Conservation (phyloP, 2,888 invertebrate genomes). For the Cataglyphis altisquamis region DNA sequence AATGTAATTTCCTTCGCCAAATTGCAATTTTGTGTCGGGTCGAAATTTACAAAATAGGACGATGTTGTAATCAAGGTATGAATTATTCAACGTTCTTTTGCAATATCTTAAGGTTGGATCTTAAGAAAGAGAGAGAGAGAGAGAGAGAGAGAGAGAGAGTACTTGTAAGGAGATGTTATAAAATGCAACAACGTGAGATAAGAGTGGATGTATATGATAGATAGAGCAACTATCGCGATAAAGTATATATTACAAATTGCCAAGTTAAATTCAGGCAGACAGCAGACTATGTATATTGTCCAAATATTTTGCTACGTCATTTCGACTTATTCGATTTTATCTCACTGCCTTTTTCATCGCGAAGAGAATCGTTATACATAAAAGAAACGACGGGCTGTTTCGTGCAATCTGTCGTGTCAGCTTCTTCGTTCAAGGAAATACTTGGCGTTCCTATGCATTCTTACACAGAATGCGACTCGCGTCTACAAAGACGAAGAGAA, state of each 20-base stretch:
- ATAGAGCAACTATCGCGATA: neutral
- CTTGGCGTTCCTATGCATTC: constrained; percentile 35
- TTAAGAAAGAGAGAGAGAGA: neutral
- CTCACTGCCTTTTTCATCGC: neutral
- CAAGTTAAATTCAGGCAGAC: neutral
- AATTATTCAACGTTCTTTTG: constrained; percentile 32
- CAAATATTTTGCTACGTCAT: neutral
- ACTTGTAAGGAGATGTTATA: neutral
- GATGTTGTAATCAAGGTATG: constrained; percentile 2
- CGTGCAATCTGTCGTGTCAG: constrained; percentile 42
- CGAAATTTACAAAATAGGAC: constrained; percentile 3
- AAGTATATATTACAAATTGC: constrained; percentile 10
- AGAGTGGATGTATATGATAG: neutral
- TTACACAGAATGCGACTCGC: constrained; percentile 35
- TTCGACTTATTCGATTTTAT: constrained; percentile 20
- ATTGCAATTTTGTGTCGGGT: constrained; percentile 36
- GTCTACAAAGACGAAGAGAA: constrained; percentile 20
- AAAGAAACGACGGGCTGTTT: constrained; percentile 3
- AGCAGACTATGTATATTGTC: neutral
- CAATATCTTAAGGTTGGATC: constrained; percentile 1
- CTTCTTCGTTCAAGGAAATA: constrained; percentile 18
- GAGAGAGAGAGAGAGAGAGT: neutral
- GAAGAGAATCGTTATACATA: constrained; percentile 5
- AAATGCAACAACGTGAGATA: neutral
- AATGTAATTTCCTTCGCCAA: constrained; percentile 33